Evolutionary conservation across 2,888 invertebrate genomes (phyloP).

Genomic region (Pollenia amentaria): DNA sequence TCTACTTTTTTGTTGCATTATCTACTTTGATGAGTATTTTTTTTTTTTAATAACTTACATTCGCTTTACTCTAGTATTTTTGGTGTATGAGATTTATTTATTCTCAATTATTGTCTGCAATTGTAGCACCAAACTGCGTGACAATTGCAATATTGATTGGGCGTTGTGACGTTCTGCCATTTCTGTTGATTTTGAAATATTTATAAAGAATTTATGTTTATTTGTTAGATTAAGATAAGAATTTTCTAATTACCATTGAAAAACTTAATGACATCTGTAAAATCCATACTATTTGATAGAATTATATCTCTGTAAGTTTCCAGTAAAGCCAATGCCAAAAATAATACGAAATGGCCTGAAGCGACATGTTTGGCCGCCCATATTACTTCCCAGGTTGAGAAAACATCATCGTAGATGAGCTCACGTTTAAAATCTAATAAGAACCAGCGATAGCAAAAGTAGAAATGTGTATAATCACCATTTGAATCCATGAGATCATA

Average conservation of each 20-base stretch:
- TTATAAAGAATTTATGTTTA: neutral
- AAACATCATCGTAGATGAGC: constrained; percentile 96
- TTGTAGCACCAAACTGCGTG: constrained; percentile 94
- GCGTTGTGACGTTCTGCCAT: constrained; percentile 98
- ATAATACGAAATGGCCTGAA: constrained; percentile 95
- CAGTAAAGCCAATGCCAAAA: constrained; percentile 95
- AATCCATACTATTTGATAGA: constrained; percentile 97
- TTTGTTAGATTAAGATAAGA: neutral
- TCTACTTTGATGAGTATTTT: constrained; percentile 58
- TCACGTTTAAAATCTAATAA: constrained; percentile 98
- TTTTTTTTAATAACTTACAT: constrained; percentile 7
- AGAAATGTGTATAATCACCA: constrained; percentile 98
- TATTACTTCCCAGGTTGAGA: constrained; percentile 96
- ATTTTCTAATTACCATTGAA: constrained; percentile 91
- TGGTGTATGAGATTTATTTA: constrained; percentile 87
- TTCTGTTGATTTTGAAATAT: constrained; percentile 87
- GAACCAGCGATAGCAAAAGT: constrained; percentile 99
- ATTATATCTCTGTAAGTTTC: constrained; percentile 98
- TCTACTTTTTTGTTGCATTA: constrained; percentile 54
- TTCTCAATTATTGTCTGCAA: constrained; percentile 97
- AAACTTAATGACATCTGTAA: constrained; percentile 98
- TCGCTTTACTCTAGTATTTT: neutral
- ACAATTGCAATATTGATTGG: constrained; percentile 91
- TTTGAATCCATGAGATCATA: constrained; percentile 97
- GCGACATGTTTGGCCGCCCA: constrained; percentile 96